A percentile compares a stretch with the other conserved stretches of the same genome.
Conservation (phyloP, 2,888 invertebrate genomes). For the Cheilosia grossa region DNA sequence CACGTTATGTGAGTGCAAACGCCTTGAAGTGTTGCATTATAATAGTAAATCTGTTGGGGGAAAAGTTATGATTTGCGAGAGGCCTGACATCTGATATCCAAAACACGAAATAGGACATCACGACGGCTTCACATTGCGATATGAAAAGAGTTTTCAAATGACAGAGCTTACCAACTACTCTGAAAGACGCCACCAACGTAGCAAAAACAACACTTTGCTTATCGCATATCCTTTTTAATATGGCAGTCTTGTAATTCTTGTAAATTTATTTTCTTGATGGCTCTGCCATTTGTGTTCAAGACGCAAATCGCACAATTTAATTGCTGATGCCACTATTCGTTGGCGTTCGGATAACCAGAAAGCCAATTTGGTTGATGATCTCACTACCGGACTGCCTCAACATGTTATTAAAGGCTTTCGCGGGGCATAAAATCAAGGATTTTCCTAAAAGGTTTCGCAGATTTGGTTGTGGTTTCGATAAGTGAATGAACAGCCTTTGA, state of each 20-base stretch:
- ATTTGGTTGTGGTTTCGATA: slow-evolving; percentile 9
- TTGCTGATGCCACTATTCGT: slow-evolving; percentile 2
- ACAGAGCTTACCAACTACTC: neutral
- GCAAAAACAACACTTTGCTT: neutral
- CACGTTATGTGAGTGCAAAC: neutral
- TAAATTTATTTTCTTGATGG: slow-evolving; percentile 5
- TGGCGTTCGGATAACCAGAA: neutral
- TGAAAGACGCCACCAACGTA: neutral
- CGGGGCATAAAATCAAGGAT: neutral
- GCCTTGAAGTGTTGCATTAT: neutral
- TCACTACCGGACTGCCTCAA: slow-evolving; percentile 5
- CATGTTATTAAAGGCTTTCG: neutral
- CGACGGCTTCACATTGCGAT: neutral
- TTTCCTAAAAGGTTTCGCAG: slow-evolving; percentile 23
- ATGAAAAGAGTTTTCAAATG: too few relatives aligned
- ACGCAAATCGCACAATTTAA: slow-evolving; percentile 17
- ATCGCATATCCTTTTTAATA: neutral
- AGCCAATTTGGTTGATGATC: slow-evolving; percentile 1
- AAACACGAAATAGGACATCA: neutral
- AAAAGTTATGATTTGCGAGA: neutral
- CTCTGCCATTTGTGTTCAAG: neutral
- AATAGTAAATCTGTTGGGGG: neutral
- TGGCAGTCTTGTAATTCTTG: neutral
- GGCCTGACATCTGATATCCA: neutral
- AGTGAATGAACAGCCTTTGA: slow-evolving; percentile 9